Evolutionary conservation across 2,888 invertebrate genomes (phyloP).

Genomic region (Dryococelus australis): DNA sequence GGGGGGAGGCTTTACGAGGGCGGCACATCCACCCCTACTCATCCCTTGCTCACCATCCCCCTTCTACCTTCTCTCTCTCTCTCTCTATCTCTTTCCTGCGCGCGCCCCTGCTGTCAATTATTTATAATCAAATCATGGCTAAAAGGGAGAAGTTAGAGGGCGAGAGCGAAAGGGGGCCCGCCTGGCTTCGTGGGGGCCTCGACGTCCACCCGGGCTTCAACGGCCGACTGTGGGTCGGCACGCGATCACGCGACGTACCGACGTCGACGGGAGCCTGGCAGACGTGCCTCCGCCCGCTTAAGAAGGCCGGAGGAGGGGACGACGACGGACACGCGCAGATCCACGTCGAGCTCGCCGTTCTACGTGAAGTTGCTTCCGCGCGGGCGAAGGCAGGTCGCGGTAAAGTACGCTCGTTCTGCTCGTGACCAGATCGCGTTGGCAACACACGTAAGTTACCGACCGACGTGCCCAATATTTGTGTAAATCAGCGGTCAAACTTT

Average conservation of each 20-base stretch:
- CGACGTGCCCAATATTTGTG: no score
- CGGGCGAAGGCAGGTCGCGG: no score
- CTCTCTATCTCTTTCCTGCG: neutral
- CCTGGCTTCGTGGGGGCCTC: neutral
- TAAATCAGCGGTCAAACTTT: no score
- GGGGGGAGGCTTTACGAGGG: neutral
- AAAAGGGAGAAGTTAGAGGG: slow-evolving; percentile 36
- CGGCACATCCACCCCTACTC: neutral
- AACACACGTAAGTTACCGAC: no score
- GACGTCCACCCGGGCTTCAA: neutral
- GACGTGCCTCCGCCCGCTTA: neutral
- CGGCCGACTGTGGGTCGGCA: neutral
- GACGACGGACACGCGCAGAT: neutral
- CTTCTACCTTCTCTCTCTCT: neutral
- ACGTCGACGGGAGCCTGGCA: neutral
- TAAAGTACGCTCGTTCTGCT: no score
- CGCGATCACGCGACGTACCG: neutral
- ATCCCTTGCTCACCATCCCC: no score
- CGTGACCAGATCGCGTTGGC: no score
- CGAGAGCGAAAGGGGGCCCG: neutral
- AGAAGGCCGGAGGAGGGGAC: neutral
- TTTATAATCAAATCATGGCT: slow-evolving; percentile 44
- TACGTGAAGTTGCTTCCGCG: neutral
- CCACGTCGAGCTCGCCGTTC: neutral
- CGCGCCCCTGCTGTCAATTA: slow-evolving; percentile 40